Percentiles rank a stretch among this genome's conserved stretches.
Conservation (phyloP, 2,888 invertebrate genomes). For the Hanleya hanleyi region DNA sequence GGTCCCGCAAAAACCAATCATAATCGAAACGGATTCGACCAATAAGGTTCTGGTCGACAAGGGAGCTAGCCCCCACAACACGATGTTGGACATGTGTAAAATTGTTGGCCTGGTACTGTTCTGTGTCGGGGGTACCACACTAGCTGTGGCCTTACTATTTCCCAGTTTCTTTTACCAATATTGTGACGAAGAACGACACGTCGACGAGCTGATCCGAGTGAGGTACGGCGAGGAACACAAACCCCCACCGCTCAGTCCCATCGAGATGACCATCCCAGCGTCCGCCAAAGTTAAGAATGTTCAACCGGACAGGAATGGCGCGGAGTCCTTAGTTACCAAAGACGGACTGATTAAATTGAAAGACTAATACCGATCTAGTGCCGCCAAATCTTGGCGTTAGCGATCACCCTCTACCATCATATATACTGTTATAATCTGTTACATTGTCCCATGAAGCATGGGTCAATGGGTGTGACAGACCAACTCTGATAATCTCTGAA, state of each 20-base stretch:
- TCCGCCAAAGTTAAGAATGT: slow-evolving; percentile 68
- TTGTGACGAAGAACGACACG: slow-evolving; percentile 69
- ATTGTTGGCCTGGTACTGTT: slow-evolving; percentile 75
- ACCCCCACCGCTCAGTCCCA: slow-evolving; percentile 51
- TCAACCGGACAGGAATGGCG: slow-evolving; percentile 66
- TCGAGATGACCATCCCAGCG: slow-evolving; percentile 70
- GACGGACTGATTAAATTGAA: slow-evolving; percentile 40
- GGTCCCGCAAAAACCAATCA: slow-evolving; percentile 72
- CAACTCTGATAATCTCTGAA: too few relatives aligned
- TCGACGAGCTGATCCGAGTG: slow-evolving; percentile 57
- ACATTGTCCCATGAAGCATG: too few relatives aligned
- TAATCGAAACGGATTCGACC: slow-evolving; percentile 48
- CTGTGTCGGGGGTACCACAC: slow-evolving; percentile 75
- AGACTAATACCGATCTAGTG: too few relatives aligned
- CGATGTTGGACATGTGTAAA: slow-evolving; percentile 74
- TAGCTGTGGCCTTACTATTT: slow-evolving; percentile 74
- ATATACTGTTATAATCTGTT: too few relatives aligned
- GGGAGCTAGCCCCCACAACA: slow-evolving; percentile 73
- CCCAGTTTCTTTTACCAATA: slow-evolving; percentile 74
- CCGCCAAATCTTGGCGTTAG: too few relatives aligned
- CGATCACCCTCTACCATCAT: too few relatives aligned
- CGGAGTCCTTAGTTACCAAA: slow-evolving; percentile 56
- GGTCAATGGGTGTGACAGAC: too few relatives aligned
- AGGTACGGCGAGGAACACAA: slow-evolving; percentile 47
- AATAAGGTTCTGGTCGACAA: slow-evolving; percentile 65